Evolutionary conservation across 2,888 invertebrate genomes (phyloP).

Genomic region (Caenorhabditis sp.): DNA sequence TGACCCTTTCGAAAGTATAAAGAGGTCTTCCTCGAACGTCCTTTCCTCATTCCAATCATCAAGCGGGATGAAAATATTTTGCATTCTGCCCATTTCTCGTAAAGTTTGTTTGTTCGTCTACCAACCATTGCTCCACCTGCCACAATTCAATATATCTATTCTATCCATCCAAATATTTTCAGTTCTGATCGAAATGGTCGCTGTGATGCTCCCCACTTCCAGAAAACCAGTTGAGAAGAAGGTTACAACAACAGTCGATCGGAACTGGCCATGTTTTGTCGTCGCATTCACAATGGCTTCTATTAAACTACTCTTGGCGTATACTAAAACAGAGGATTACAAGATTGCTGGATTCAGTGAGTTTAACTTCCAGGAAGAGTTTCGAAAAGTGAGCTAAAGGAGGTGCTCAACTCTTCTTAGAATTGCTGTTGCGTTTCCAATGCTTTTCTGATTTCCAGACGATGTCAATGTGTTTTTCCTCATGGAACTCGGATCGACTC

Average conservation of each 20-base stretch:
- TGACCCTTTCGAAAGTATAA: constrained; percentile 50
- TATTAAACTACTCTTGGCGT: constrained; percentile 30
- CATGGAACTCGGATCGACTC: constrained; percentile 57
- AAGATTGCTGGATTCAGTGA: constrained; percentile 42
- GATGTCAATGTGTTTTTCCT: constrained; percentile 58
- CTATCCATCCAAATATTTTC: neutral
- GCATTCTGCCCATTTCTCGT: constrained; percentile 14
- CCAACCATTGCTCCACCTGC: neutral
- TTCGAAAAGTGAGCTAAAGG: no score
- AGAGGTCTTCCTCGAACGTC: constrained; percentile 26
- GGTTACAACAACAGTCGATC: constrained; percentile 25
- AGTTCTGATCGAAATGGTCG: constrained; percentile 33
- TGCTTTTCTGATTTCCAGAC: constrained; percentile 30
- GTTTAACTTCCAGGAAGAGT: neutral
- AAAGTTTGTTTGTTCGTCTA: constrained; percentile 40
- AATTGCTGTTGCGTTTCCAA: no score
- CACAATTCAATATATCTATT: neutral
- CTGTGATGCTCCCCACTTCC: constrained; percentile 51
- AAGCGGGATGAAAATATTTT: neutral
- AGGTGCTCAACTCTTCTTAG: no score
- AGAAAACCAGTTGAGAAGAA: constrained; percentile 34
- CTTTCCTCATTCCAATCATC: neutral
- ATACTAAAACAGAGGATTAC: constrained; percentile 38
- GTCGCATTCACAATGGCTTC: constrained; percentile 48
- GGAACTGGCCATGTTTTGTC: constrained; percentile 50